Evolutionary conservation across 2,888 invertebrate species (phyloP), one percentile per base, ranked within the genome.

Genomic region (Cybosia mesomella): DNA sequence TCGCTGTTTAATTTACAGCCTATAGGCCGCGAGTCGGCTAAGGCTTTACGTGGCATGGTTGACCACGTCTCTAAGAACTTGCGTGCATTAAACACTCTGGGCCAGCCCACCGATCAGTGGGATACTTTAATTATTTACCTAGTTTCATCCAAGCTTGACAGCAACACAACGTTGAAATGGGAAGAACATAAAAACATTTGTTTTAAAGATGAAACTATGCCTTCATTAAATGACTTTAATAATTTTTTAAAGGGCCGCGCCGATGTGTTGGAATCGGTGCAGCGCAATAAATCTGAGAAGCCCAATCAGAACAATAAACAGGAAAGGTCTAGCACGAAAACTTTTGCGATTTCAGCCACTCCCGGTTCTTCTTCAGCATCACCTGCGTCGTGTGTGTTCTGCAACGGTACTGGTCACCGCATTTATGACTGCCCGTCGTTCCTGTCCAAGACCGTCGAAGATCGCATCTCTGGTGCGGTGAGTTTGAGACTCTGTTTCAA

Each of bases 361-460:
- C 28, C 58, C n/a, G 58, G 58, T 11, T 13, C 24, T 57, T 24
- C 32, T 8, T 22, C 24, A 13, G 2, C 13, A 1, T 13, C 58
- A 28, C 28, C 32, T 32, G 18, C 32, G 5, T 24, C 28, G 13
- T 62, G 62, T 15, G 43, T 61, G 24, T 10, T 58, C 18, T 67
- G 67, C 55, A 55, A 15, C 15, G 67, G 62, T 15, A 15, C 13
- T 11, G 39, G 18, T 2, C 67, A 67, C 32, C 62, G 67, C 15
- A 11, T 67, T 2, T 67, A 58, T 18, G 62, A 62, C 15, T 67
- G 67, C 22, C 15, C 57, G 1, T 43, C 55, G 13, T 67, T 67
- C 28, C n/a, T 57, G 55, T 43, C 57, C 21, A 67, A 49, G 53
- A 18, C 67, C 4, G 15, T 53, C 10, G 49, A 61, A 15, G 62